Percentiles rank a stretch among this genome's conserved stretches.
phyloP scores from a whole-genome alignment of 2,888 invertebrate genomes.

The Dendrolimus pini region DNA sequence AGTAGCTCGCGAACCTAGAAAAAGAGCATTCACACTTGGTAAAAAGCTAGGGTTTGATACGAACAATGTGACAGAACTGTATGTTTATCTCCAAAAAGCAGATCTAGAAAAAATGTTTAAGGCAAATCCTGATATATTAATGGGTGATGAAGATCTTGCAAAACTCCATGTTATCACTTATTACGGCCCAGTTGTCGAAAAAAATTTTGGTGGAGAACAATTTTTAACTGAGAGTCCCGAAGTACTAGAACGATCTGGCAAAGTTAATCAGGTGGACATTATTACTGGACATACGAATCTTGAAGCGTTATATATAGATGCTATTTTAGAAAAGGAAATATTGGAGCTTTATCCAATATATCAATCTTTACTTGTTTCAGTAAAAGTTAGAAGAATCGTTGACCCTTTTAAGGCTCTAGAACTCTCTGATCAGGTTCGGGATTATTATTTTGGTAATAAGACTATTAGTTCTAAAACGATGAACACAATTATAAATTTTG shows the following conservation, averaged over 20 bases:
- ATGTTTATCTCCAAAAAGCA: slow-evolving; percentile 24
- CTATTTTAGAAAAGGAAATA: slow-evolving; percentile 3
- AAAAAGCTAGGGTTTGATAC: slow-evolving; percentile 20
- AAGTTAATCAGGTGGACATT: slow-evolving; percentile 67
- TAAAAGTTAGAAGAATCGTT: slow-evolving; percentile 16
- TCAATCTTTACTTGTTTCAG: slow-evolving; percentile 19
- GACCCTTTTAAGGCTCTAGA: slow-evolving; percentile 14
- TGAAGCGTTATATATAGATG: slow-evolving; percentile 63
- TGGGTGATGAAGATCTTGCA: background rate
- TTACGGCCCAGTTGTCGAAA: slow-evolving; percentile 25
- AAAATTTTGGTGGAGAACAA: slow-evolving; percentile 15
- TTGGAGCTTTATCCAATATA: slow-evolving; percentile 13
- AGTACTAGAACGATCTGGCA: slow-evolving; percentile 36
- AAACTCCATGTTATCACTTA: background rate
- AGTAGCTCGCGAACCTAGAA: slow-evolving; percentile 14
- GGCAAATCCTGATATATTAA: slow-evolving; percentile 7
- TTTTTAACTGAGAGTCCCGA: slow-evolving; percentile 20
- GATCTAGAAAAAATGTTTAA: slow-evolving; percentile 20
- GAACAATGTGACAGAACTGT: slow-evolving; percentile 16
- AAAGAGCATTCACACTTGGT: slow-evolving; percentile 20
- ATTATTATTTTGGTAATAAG: slow-evolving; percentile 21
- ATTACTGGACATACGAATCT: slow-evolving; percentile 80
- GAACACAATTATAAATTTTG: slow-evolving; percentile 14
- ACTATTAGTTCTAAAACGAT: slow-evolving; percentile 10
- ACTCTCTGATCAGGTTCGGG: slow-evolving; percentile 15